Evolutionary conservation across 2,888 invertebrate species (phyloP).

Genomic region (Pachycephus smyrnensis): DNA sequence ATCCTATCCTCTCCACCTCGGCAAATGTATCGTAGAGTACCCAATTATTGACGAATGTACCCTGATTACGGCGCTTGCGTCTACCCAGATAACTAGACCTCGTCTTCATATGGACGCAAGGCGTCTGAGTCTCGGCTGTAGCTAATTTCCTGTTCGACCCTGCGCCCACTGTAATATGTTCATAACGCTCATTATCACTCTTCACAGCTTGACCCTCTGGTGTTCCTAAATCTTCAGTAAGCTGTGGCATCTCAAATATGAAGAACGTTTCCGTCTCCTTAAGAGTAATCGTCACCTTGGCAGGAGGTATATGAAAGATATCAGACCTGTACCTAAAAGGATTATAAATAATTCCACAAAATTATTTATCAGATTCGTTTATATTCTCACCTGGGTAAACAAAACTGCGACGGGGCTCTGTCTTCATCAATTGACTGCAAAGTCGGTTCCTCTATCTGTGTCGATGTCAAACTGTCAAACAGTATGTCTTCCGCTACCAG

Average conservation of each 20-base stretch:
- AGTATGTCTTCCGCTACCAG: conserved; percentile 28
- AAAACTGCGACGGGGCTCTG: conserved; percentile 50
- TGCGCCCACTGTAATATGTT: conserved; percentile 76
- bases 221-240: conserved; percentile 73
- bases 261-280: conserved; percentile 76
- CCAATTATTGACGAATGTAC: conserved; percentile 80
- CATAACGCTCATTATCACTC: conserved; percentile 76
- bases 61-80: conserved; percentile 70
- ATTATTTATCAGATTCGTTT: background rate
- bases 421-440: conserved; percentile 28
- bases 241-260: conserved; percentile 75
- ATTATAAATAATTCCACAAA: too few relatives aligned
- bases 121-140: conserved; percentile 79
- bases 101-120: conserved; percentile 72
- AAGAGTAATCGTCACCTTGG: conserved; percentile 73
- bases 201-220: conserved; percentile 72
- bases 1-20: conserved; percentile 40
- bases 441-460: conserved; percentile 23
- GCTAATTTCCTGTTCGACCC: conserved; percentile 77
- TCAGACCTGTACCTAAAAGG: conserved; percentile 30
- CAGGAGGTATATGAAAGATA: conserved; percentile 56
- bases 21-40: conserved; percentile 81
- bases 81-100: conserved; percentile 73
- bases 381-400: conserved; percentile 46
- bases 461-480: conserved; percentile 44